A percentile compares a stretch with the other conserved stretches of the same genome.
Conservation (phyloP, 1,140 invertebrate genomes). For the Drosophila elegans region DNA sequence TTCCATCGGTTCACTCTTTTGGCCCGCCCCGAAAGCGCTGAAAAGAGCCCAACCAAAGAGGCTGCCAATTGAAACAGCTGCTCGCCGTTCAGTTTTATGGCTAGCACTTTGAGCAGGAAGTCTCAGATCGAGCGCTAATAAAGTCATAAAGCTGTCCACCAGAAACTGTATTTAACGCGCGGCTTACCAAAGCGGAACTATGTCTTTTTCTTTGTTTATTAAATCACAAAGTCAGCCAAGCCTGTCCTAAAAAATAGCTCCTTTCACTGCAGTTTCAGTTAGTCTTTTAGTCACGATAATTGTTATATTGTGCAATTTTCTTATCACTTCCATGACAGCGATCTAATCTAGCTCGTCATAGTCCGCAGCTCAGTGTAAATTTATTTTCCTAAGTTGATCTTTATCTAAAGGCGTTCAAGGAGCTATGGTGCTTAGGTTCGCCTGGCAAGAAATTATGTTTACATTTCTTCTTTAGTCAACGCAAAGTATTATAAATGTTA, state of each 20-base stretch:
- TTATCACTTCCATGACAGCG: constrained; percentile 15
- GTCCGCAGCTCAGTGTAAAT: constrained; percentile 7
- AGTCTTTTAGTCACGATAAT: constrained; percentile 9
- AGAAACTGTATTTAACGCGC: constrained; percentile 13
- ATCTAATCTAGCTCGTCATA: constrained; percentile 10
- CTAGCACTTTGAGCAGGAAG: constrained; percentile 46
- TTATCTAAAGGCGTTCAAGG: neutral
- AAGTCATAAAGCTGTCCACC: constrained; percentile 24
- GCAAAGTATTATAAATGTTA: neutral
- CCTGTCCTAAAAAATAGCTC: constrained; percentile 11
- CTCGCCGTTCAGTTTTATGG: constrained; percentile 2
- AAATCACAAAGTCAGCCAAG: constrained; percentile 41
- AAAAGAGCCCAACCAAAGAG: constrained; percentile 29
- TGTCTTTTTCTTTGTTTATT: constrained; percentile 18
- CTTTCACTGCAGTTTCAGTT: neutral
- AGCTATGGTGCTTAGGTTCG: neutral
- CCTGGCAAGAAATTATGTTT: constrained; percentile 4
- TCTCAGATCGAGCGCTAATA: constrained; percentile 31
- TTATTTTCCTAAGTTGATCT: constrained; percentile 11
- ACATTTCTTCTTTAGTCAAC: no score
- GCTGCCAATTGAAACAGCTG: constrained; percentile 23
- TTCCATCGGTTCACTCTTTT: constrained; percentile 22
- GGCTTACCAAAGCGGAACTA: constrained; percentile 50
- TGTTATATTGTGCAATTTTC: constrained; percentile 22
- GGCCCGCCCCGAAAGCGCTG: constrained; percentile 23